Evolutionary conservation across 2,113 vertebrate genomes (phyloP), one percentile per base, ranked within the genome.

Genomic region (Orientallactaga bullata): DNA sequence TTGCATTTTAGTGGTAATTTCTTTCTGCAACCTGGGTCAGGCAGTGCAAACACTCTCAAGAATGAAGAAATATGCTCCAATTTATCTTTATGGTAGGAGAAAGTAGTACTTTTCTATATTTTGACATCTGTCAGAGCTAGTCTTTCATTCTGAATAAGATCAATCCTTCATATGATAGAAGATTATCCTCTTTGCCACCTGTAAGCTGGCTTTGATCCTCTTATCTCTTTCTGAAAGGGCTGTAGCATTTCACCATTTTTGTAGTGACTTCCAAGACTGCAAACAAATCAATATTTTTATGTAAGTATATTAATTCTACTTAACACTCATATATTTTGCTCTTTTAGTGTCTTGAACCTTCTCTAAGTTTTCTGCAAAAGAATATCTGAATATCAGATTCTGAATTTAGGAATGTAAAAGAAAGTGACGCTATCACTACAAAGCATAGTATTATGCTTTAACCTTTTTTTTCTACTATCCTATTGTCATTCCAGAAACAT

Each of bases 111-210:
- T 96, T 91, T 95, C 63, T 93, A 7, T 79, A 63, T 90, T 82
- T 93, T 96, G 92, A 88, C 78, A 81, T 85, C 85, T 96, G 90
- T 95, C 93, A 88, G 51, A 85, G 9, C 32, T 79, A 94, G 28
- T 95, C 51, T 96, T 94, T 95, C 77, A 86, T 93, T 94, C 74
- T 88, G 51, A 82, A 90, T 92, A 69, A 96, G 90, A 93, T 92
- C 83, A 94, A 4, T 97, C 65, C 90, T 93, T 87, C 65, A 87
- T 94, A 58, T 89, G 74, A 83, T 93, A 85, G 76, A 93, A 66
- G 82, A 96, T 95, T 94, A 92, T 95, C 90, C 18, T 85, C 83
- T 85, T 94, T 95, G 74, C 42, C 65, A 81, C 85, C 61, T 71
- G 77, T 93, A 94, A 95, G 16, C 85, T 90, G 32, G 69, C 17